Evolutionary conservation across 1,140 invertebrate genomes (phyloP).

Genomic region (Papilio xuthus): DNA sequence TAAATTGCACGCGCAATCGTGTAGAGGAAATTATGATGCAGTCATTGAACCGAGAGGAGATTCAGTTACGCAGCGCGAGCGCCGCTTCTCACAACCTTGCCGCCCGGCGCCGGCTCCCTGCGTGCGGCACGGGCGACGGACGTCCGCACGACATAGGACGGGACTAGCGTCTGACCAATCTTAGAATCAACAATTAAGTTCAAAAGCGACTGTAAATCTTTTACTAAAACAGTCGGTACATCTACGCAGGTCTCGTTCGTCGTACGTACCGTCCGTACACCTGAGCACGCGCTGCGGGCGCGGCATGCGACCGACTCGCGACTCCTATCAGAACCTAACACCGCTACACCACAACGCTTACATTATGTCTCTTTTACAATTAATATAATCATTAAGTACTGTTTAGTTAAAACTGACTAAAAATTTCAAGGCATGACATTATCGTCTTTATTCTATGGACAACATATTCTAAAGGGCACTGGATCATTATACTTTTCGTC

Average conservation of each 20-base stretch:
- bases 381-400: conserved; percentile 76
- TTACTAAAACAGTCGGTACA: neutral
- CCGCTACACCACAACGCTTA: conserved; percentile 71
- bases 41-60: conserved; percentile 77
- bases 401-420: conserved; percentile 78
- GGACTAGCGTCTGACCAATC: too few species aligned
- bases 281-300: neutral
- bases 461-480: conserved; percentile 78
- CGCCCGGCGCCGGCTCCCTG: conserved; percentile 15
- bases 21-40: conserved; percentile 75
- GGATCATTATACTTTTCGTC: conserved; percentile 75
- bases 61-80: conserved; percentile 64
- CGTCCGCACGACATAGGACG: too few species aligned
- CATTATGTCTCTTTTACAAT: conserved; percentile 64
- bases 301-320: conserved; percentile 26
- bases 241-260: neutral
- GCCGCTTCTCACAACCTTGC: conserved; percentile 70
- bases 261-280: conserved; percentile 21
- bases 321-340: conserved; percentile 51
- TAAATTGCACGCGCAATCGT: conserved; percentile 80
- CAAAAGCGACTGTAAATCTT: neutral
- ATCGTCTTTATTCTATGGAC: conserved; percentile 77
- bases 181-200: neutral
- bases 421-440: conserved; percentile 78
- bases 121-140: neutral